Evolutionary conservation across 2,888 invertebrate genomes (phyloP).

Genomic region (Gastracanthus pulcherrimus): DNA sequence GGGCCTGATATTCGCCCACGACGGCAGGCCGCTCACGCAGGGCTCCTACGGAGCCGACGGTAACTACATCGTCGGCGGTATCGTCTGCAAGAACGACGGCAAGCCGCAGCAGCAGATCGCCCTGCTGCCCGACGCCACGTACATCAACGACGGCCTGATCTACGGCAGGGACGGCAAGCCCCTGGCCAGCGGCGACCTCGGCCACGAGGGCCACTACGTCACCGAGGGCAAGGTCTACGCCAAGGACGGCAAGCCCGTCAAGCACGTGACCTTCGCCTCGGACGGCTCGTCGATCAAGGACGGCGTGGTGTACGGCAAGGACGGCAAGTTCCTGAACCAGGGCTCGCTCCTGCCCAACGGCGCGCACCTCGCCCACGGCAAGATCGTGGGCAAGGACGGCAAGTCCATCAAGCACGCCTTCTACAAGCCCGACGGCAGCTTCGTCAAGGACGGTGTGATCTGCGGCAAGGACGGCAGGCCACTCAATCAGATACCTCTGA

Average conservation of each 20-base stretch:
- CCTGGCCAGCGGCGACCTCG: constrained; percentile 69
- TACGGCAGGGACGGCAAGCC: constrained; percentile 70
- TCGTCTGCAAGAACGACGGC: constrained; percentile 71
- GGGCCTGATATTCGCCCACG: constrained; percentile 69
- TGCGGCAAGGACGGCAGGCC: constrained; percentile 69
- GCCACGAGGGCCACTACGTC: constrained; percentile 70
- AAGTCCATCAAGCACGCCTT: constrained; percentile 71
- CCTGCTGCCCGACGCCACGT: constrained; percentile 71
- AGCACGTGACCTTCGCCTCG: constrained; percentile 72
- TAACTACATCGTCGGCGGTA: constrained; percentile 72
- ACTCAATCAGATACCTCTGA: constrained; percentile 71
- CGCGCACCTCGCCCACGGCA: constrained; percentile 72
- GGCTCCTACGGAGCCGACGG: constrained; percentile 71
- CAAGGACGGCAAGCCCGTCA: constrained; percentile 72
- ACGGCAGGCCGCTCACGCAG: constrained; percentile 70
- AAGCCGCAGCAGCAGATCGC: constrained; percentile 70
- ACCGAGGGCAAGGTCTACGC: constrained; percentile 71
- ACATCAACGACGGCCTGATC: constrained; percentile 71
- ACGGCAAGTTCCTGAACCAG: constrained; percentile 71
- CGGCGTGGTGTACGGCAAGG: constrained; percentile 70
- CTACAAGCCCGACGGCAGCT: constrained; percentile 73
- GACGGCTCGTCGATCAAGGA: constrained; percentile 73
- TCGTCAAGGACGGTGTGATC: constrained; percentile 72
- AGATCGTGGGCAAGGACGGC: constrained; percentile 72
- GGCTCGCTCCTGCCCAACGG: constrained; percentile 73